Conservation (phyloP, 2,888 invertebrate genomes). For the Clepsis dumicolana region DNA sequence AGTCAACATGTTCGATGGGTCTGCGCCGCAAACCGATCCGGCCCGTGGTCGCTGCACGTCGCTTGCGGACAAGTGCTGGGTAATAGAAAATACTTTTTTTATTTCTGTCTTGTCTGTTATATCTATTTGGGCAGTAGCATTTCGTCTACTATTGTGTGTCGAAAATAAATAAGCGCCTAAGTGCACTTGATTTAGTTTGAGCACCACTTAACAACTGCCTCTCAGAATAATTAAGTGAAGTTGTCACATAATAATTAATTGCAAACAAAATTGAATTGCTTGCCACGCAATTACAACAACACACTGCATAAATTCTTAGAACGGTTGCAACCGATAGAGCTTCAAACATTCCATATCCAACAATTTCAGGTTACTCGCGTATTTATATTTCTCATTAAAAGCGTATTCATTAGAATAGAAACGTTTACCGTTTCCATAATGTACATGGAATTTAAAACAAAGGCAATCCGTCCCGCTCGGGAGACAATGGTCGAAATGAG, state of each 20-base stretch:
- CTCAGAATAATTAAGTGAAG: neutral
- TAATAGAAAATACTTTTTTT: slow-evolving; percentile 25
- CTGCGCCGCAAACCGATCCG: slow-evolving; percentile 53
- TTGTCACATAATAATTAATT: neutral
- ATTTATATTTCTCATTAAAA: slow-evolving; percentile 11
- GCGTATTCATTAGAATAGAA: slow-evolving; percentile 49
- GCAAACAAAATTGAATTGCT: no score
- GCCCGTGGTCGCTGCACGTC: slow-evolving; percentile 48
- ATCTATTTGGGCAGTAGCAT: slow-evolving; percentile 12
- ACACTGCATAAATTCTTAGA: neutral
- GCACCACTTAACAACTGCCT: neutral
- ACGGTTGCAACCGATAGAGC: neutral
- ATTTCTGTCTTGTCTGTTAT: neutral
- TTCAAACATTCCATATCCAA: neutral
- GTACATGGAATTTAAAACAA: slow-evolving; percentile 55
- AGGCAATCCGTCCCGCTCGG: slow-evolving; percentile 60
- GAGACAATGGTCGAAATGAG: slow-evolving; percentile 8
- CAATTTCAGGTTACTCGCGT: neutral
- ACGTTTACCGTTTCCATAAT: slow-evolving; percentile 12
- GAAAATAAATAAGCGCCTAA: no score
- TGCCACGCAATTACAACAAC: neutral
- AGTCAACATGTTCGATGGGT: slow-evolving; percentile 64
- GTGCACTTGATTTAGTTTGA: no score
- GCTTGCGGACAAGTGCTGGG: slow-evolving; percentile 27
- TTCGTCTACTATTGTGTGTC: no score